Conservation (phyloP, 2,797 vertebrate species). For the Spinus olivaceus region DNA sequence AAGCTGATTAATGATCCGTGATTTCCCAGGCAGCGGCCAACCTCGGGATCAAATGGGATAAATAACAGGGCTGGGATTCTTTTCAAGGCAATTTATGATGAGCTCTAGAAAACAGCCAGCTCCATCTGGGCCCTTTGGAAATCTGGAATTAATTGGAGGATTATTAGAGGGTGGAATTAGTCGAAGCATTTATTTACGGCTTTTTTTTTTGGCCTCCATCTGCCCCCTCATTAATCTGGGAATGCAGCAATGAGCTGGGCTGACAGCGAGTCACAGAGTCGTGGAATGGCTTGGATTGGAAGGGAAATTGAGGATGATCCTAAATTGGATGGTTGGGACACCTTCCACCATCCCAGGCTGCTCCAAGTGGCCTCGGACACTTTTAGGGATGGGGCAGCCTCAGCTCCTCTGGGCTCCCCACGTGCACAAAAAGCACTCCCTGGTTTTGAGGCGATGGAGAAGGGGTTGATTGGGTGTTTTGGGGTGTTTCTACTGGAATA, state of each 20-base stretch:
- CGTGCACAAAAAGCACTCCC: accelerated
- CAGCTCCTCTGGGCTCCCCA: background rate
- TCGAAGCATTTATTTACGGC: background rate
- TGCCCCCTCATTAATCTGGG: background rate
- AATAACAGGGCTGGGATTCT: background rate
- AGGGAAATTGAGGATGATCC: background rate
- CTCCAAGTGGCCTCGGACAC: background rate
- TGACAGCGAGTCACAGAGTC: background rate
- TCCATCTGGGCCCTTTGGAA: slow-evolving; percentile 10
- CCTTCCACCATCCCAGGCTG: accelerated
- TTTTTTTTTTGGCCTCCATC: background rate
- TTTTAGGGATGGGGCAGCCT: background rate
- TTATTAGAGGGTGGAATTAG: background rate
- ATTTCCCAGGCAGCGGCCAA: background rate
- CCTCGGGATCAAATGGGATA: background rate
- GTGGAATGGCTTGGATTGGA: background rate
- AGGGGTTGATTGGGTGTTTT: accelerated
- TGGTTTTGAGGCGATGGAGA: accelerated
- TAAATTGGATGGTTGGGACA: background rate
- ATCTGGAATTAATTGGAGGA: background rate
- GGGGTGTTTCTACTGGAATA: accelerated
- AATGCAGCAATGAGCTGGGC: background rate
- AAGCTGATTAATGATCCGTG: background rate
- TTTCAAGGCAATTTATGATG: background rate
- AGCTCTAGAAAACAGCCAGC: background rate